phyloP scores from a whole-genome alignment of 2,888 invertebrate genomes.

The Leucoma salicis region DNA sequence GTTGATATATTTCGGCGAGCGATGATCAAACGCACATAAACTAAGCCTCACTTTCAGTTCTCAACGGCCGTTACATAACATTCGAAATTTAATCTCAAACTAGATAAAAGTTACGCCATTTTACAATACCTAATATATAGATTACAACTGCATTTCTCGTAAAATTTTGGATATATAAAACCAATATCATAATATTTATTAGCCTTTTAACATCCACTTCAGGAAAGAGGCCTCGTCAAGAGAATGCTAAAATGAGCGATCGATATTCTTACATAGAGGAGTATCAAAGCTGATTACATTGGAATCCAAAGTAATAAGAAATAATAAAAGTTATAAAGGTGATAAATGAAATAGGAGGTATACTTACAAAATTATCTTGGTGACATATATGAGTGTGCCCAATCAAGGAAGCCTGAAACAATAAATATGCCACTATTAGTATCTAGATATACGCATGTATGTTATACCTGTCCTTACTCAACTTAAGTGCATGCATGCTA shows the following conservation, averaged over 20 bases:
- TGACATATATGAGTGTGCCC: constrained; percentile 66
- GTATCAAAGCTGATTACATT: too few species aligned
- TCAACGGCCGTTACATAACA: constrained; percentile 57
- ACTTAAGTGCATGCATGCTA: too few species aligned
- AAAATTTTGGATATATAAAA: too few species aligned
- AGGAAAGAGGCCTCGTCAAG: too few species aligned
- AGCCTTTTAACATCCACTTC: too few species aligned
- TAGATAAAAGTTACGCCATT: constrained; percentile 31
- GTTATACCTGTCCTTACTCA: background rate
- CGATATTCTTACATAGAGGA: too few species aligned
- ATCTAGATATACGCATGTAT: background rate
- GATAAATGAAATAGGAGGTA: too few species aligned
- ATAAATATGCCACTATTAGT: constrained; percentile 19
- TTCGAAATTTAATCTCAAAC: constrained; percentile 31
- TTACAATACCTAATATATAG: background rate
- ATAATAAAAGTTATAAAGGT: too few species aligned
- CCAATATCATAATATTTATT: too few species aligned
- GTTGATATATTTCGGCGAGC: constrained; percentile 69
- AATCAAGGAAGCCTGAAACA: constrained; percentile 68
- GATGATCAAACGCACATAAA: constrained; percentile 62
- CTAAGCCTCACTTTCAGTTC: constrained; percentile 50
- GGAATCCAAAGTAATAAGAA: too few species aligned
- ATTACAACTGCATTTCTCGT: too few species aligned
- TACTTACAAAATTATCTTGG: constrained; percentile 66
- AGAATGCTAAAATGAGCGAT: too few species aligned